Evolutionary conservation across 2,113 vertebrate genomes (phyloP), one percentile per base, ranked within the genome.

Genomic region (Aldabrachelys gigantea): DNA sequence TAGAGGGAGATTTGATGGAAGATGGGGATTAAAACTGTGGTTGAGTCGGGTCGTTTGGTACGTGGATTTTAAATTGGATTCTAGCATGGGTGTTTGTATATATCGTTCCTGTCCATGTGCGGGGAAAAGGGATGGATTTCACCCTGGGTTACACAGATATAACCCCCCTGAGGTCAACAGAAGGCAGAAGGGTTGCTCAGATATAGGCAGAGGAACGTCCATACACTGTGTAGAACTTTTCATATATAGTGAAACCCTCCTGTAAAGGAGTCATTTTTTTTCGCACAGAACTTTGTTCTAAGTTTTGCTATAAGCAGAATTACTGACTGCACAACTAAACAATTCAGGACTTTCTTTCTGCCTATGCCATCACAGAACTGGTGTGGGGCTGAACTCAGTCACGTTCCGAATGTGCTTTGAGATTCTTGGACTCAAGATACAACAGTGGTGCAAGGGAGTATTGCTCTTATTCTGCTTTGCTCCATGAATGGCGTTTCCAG

Each of bases 111-210:
- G 19, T 92, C 22, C 0, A 0, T 56, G 25, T 85, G 44, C 47
- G 62, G 72, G 90, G 44, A 78, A 6, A 4, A 53, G 10, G 8
- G 79, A 95, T 41, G 16, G 84, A 88, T 95, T 95, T 95, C 8
- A 31, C 41, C 10, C 8, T 19, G 24, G 27, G 19, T 90, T 91
- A 3, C n/a, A 38, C 12, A 3, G 56, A 47, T 3, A 59, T 84
- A 86, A 49, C 27, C 29, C 69, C 80, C 31, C 13, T 56, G 72
- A 19, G 4, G 2, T 44, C 89, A 31, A 13, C n/a, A 62, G 62
- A 44, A 89, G 27, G 83, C 31, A 87, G n/a, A 3, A 83, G 44
- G 8, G 41, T 78, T 29, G 75, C 75, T 13, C 75, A 52, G 53
- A 19, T 81, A 19, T 3, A 91, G 47, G 41, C 75, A 80, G 62